Conservation (phyloP, 1,140 invertebrate species). For the Drosophila asahinai region DNA sequence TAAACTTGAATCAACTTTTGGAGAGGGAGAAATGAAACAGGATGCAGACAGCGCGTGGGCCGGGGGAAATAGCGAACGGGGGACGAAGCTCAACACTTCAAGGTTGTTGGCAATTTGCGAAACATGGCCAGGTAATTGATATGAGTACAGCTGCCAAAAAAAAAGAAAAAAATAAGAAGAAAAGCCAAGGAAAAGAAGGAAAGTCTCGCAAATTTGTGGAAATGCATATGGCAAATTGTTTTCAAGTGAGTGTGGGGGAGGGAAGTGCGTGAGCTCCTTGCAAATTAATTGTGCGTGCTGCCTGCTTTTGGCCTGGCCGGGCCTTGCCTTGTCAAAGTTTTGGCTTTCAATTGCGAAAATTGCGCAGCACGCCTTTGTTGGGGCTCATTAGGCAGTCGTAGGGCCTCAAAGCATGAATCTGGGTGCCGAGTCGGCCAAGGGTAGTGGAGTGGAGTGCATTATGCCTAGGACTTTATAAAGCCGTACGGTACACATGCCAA, state of each 20-base stretch:
- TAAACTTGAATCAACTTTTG: constrained; percentile 79
- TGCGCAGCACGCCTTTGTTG: constrained; percentile 36
- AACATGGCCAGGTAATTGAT: constrained; percentile 71
- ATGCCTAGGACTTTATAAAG: constrained; percentile 56
- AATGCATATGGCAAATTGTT: constrained; percentile 58
- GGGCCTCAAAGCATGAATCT: constrained; percentile 28
- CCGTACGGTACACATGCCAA: constrained; percentile 46
- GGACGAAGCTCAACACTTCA: constrained; percentile 53
- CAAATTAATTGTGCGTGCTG: constrained; percentile 67
- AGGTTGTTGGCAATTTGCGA: constrained; percentile 60
- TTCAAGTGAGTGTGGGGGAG: constrained; percentile 1
- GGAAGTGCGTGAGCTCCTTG: constrained; percentile 34
- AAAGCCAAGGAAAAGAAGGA: constrained; percentile 22
- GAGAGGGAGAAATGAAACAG: constrained; percentile 31
- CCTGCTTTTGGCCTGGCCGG: background rate
- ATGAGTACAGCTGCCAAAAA: constrained; percentile 42
- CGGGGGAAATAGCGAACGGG: background rate
- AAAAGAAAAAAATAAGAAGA: constrained; percentile 1
- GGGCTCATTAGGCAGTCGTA: constrained; percentile 53
- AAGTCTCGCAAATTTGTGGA: constrained; percentile 40
- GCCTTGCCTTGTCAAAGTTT: constrained; percentile 43
- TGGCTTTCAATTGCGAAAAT: constrained; percentile 53
- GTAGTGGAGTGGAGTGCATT: constrained; percentile 53
- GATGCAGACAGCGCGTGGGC: constrained; percentile 7
- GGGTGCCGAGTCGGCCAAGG: constrained; percentile 12